Percentiles rank a stretch among this genome's conserved stretches.
Evolutionary conservation across 2,888 invertebrate genomes (phyloP).

Genomic region (Lasioglossum leucozonium): DNA sequence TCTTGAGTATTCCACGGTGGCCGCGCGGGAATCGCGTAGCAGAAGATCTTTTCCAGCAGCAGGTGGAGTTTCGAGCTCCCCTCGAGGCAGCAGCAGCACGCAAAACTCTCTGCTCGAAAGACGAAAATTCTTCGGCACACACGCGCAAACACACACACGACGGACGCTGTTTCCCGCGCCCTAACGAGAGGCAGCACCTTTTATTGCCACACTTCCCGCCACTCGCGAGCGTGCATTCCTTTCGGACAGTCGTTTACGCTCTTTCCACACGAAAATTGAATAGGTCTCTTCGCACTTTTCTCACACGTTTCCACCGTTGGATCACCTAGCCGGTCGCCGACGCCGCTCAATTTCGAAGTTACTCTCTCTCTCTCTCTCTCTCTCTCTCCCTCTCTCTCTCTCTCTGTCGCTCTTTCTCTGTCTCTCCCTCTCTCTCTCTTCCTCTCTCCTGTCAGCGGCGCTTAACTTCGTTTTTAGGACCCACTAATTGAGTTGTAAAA

Average conservation of each 20-base stretch:
- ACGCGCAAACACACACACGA: constrained; percentile 30
- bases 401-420: no score
- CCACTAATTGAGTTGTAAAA: background rate
- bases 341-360: constrained; percentile 11
- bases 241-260: background rate
- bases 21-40: constrained; percentile 55
- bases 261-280: constrained; percentile 13
- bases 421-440: no score
- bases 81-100: constrained; percentile 31
- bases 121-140: constrained; percentile 52
- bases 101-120: constrained; percentile 56
- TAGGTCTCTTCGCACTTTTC: background rate
- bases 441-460: constrained; percentile 24
- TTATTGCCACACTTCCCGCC: constrained; percentile 59
- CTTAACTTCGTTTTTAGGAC: background rate
- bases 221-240: constrained; percentile 40
- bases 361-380: no score
- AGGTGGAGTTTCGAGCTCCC: constrained; percentile 46
- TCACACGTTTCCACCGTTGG: background rate
- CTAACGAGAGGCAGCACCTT: constrained; percentile 53
- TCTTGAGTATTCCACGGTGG: constrained; percentile 63
- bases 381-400: no score
- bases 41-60: constrained; percentile 61
- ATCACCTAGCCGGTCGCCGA: constrained; percentile 11
- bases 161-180: constrained; percentile 18